A percentile compares a stretch with the other conserved stretches of the same genome.
These are phyloP conservation scores for Pammene fasciana DNA, from an alignment of 2,888 invertebrate species.

Conservation along the genomic window DNA sequence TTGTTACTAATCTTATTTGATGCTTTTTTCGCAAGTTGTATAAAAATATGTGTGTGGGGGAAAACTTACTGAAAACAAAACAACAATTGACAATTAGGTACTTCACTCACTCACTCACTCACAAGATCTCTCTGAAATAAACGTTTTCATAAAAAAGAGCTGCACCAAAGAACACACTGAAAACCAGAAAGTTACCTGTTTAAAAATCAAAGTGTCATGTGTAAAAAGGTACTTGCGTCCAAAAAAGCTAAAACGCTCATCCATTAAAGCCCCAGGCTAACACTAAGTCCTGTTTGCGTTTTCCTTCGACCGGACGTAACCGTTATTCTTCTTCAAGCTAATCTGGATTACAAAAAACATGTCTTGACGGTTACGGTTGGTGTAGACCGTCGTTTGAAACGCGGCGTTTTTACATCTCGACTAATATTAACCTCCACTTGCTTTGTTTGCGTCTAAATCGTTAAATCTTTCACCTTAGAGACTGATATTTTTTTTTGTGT, in stretches of 20 bases:
- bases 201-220: constrained; percentile 22
- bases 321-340: constrained; percentile 65
- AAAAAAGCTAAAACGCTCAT: constrained; percentile 47
- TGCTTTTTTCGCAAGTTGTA: no score
- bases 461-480: no score
- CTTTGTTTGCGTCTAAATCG: no score
- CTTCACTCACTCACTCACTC: no score
- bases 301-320: constrained; percentile 56
- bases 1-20: no score
- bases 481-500: no score
- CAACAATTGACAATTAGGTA: no score
- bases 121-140: no score
- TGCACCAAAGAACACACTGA: not conserved
- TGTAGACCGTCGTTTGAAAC: constrained; percentile 46
- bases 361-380: constrained; percentile 50
- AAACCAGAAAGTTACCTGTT: not conserved
- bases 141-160: not conserved
- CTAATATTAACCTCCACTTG: no score
- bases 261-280: constrained; percentile 39
- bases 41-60: no score
- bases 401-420: constrained; percentile 7
- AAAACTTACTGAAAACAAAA: no score
- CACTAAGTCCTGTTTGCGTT: constrained; percentile 53
- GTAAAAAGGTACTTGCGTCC: constrained; percentile 27
- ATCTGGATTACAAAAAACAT: constrained; percentile 66